A percentile compares a stretch with the other conserved stretches of the same genome.
phyloP scores from a whole-genome alignment of 2,888 invertebrate species.

The Himalopsyche anomala region DNA sequence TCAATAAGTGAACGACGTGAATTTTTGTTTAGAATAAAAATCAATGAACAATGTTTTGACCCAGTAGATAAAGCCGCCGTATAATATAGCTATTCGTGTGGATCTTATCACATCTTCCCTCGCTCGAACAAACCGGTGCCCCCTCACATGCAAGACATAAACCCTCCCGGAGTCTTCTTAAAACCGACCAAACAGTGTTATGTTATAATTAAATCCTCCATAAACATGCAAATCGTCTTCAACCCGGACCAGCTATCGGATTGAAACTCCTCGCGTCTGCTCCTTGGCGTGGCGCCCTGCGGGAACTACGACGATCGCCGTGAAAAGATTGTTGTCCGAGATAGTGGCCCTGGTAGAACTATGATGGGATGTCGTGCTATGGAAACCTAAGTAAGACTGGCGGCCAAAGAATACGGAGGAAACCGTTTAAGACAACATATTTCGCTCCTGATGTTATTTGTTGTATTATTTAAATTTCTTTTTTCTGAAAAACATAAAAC shows the following conservation, averaged over 20 bases:
- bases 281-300: conserved; percentile 53
- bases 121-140: conserved; percentile 28
- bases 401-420: too few relatives aligned
- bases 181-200: conserved; percentile 22
- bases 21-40: neutral
- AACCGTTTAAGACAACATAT: too few relatives aligned
- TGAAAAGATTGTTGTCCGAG: conserved; percentile 48
- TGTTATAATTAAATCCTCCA: conserved; percentile 62
- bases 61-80: neutral
- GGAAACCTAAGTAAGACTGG: too few relatives aligned
- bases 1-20: too few relatives aligned
- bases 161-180: neutral
- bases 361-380: neutral
- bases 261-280: conserved; percentile 60
- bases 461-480: too few relatives aligned
- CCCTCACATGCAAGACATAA: conserved; percentile 22
- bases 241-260: conserved; percentile 55
- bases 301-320: conserved; percentile 45
- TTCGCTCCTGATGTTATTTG: too few relatives aligned
- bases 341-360: conserved; percentile 11
- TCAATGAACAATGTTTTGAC: conserved; percentile 19
- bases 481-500: too few relatives aligned
- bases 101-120: neutral
- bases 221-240: conserved; percentile 64
- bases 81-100: neutral